These are phyloP conservation scores for Lithodes maja DNA, from an alignment of 2,888 invertebrate species.

Conservation along the genomic window DNA sequence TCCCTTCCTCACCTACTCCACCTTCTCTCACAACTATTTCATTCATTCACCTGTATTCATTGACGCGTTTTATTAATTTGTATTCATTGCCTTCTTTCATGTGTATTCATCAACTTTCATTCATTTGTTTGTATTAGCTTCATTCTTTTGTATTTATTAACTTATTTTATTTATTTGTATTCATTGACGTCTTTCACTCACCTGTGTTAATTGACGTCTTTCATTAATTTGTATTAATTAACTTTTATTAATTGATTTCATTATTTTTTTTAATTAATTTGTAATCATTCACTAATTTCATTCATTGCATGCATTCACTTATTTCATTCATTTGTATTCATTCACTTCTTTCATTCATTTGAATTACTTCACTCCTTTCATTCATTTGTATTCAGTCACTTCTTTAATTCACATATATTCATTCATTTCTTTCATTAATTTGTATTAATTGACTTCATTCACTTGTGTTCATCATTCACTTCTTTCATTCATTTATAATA, in stretches of 20 bases:
- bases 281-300: no score
- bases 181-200: neutral
- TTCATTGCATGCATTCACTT: no score
- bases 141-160: neutral
- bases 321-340: no score
- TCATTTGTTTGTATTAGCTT: neutral
- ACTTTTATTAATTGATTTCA: no score
- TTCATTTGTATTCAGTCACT: neutral
- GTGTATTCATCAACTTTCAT: no score
- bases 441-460: neutral
- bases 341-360: neutral
- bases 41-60: no score
- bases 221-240: neutral
- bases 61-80: no score
- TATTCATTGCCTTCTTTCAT: no score
- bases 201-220: neutral
- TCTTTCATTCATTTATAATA: neutral
- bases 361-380: neutral
- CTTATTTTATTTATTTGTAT: neutral
- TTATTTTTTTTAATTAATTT: no score
- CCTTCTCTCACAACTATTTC: neutral
- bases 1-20: no score
- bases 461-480: neutral
- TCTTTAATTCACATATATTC: neutral
- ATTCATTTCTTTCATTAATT: neutral